Base-by-base conservation (phyloP, 2,888 invertebrate genomes). In the Cosmia pyralina region DNA sequence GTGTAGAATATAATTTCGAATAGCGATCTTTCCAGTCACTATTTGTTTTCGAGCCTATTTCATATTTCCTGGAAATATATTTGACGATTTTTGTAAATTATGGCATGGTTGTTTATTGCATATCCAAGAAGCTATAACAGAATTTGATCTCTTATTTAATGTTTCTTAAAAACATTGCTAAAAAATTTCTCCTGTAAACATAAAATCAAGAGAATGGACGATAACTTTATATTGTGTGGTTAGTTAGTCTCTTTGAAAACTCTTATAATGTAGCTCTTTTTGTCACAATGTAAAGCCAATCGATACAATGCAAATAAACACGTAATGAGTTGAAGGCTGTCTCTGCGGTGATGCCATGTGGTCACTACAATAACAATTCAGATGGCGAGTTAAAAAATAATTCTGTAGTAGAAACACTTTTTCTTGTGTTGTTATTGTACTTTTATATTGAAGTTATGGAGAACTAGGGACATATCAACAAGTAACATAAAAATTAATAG, bases 11-110 rank as follows among this genome's bases (percentile, higher is more conserved):
- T 19, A 95, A 85, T 85, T 91, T 92, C n/a, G 92, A 90, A 80
- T 96, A 95, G 48, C 95, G 92, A 22, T 90, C 88, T 88, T 93
- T 95, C 96, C 95, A 96, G 75, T 93, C 91, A 19, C 88, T 90
- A 82, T 91, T 85, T 82, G 88, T 92, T 62, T 83, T 90, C 93
- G 93, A 93, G 59, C 82, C 60, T 34, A 91, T 85, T 52, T 64
- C 64, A 38, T 34, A 38, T 64, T 86, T 92, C 91, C 95, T 95
- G 86, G 75, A 92, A 91, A 75, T 64, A 73, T 52, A 62, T 75
- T 71, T 66, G 6, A 74, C 46, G 19, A 41, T 66, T 62, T 63
- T 62, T 64, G 10, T 64, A 50, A 77, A 76, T 60, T 17, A 60
- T 46, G 17, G 28, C 13, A 60, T 28, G 11, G 0, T 38, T 46